Conservation (phyloP, 2,888 invertebrate species). For the Nomada fucata region DNA sequence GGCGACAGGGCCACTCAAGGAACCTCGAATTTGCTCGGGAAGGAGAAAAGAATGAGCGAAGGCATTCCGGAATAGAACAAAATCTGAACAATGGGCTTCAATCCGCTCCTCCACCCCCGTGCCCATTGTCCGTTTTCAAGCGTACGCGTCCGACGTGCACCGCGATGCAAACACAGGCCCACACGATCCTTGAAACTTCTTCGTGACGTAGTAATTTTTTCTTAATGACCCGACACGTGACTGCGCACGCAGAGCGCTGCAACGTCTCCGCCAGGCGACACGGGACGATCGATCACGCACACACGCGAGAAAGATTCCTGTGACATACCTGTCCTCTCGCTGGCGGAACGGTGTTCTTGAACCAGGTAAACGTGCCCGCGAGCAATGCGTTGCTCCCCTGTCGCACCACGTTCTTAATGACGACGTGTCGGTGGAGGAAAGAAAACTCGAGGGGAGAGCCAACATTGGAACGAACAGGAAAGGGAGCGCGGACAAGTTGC, state of each 20-base stretch:
- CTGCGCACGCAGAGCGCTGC: conserved; percentile 70
- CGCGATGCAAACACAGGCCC: conserved; percentile 18
- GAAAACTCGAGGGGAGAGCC: conserved; percentile 20
- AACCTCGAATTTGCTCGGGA: neutral
- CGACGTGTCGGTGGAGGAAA: conserved; percentile 6
- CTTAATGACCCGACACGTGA: conserved; percentile 70
- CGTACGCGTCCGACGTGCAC: conserved; percentile 30
- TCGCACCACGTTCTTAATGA: conserved; percentile 13
- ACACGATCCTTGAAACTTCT: conserved; percentile 66
- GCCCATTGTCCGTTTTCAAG: conserved; percentile 32
- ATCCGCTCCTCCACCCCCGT: neutral
- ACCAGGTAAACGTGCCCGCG: conserved; percentile 49
- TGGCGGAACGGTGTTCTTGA: conserved; percentile 37
- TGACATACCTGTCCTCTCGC: conserved; percentile 31
- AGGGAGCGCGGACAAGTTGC: conserved; percentile 9
- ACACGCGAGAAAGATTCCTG: conserved; percentile 60
- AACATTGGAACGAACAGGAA: conserved; percentile 2
- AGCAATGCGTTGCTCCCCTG: conserved; percentile 15
- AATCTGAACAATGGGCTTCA: conserved; percentile 30
- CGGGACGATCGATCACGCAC: conserved; percentile 77
- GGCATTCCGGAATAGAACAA: neutral
- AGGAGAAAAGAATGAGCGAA: neutral
- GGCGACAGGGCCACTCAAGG: neutral
- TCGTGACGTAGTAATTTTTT: conserved; percentile 61
- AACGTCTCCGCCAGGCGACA: conserved; percentile 64